Evolutionary conservation across 2,113 vertebrate species (phyloP).

Genomic region (Triplophysa rosa): DNA sequence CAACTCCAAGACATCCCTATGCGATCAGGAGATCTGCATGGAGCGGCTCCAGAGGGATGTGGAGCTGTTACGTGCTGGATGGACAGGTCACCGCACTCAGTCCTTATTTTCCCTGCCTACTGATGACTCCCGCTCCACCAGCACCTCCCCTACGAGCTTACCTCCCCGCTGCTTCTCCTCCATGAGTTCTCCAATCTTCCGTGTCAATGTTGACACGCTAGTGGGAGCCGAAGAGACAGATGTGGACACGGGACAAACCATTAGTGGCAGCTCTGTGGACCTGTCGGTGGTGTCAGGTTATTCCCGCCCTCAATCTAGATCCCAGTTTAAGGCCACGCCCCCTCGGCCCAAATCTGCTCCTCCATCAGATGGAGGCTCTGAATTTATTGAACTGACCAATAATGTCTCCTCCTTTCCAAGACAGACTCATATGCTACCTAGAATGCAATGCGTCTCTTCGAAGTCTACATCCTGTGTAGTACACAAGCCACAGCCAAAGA

Average conservation of each 20-base stretch:
- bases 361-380: slow-evolving; percentile 53
- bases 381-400: slow-evolving; percentile 42
- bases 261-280: slow-evolving; percentile 75
- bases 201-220: slow-evolving; percentile 80
- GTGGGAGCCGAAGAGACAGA: slow-evolving; percentile 88
- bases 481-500: slow-evolving; percentile 25
- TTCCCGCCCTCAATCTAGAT: slow-evolving; percentile 55
- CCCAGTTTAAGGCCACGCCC: slow-evolving; percentile 47
- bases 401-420: slow-evolving; percentile 52
- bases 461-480: slow-evolving; percentile 7
- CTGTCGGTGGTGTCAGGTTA: slow-evolving; percentile 88
- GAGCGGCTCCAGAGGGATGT: slow-evolving; percentile 51
- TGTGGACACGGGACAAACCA: slow-evolving; percentile 86
- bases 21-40: slow-evolving; percentile 57
- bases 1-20: slow-evolving; percentile 62
- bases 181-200: slow-evolving; percentile 66
- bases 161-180: slow-evolving; percentile 69
- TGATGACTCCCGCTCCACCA: slow-evolving; percentile 65
- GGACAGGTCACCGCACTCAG: slow-evolving; percentile 76
- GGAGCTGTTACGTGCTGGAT: slow-evolving; percentile 59
- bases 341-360: slow-evolving; percentile 62
- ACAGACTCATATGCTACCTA: slow-evolving; percentile 44
- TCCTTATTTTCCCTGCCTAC: slow-evolving; percentile 85
- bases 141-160: slow-evolving; percentile 65
- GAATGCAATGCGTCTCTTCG: slow-evolving; percentile 43